These are phyloP conservation scores for Psammodynastes pulverulentus DNA, from an alignment of 2,113 vertebrate genomes.

Conservation along the genomic window DNA sequence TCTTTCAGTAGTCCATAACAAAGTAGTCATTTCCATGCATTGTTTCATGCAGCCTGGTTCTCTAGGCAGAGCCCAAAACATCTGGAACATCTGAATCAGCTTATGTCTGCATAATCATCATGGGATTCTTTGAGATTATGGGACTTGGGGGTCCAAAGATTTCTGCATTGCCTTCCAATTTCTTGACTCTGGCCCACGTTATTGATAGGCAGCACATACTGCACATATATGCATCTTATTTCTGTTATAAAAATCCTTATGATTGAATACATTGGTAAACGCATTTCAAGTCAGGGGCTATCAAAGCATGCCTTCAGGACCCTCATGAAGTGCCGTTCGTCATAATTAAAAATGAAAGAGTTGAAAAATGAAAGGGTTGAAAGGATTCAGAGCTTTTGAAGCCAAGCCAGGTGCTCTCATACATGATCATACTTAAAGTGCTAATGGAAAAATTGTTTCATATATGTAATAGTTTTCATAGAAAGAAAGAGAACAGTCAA, in stretches of 20 bases:
- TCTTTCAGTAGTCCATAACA: neutral
- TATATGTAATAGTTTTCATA: neutral
- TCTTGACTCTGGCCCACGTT: neutral
- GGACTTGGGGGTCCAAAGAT: neutral
- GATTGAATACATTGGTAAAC: neutral
- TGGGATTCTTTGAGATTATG: neutral
- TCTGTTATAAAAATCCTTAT: neutral
- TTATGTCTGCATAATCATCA: neutral
- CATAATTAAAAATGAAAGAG: neutral
- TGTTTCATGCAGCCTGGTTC: neutral
- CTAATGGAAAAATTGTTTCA: neutral
- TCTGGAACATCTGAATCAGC: neutral
- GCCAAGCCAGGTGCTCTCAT: neutral
- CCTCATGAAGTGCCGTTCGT: neutral
- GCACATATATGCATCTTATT: neutral
- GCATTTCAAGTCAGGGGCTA: neutral
- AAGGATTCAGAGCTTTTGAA: neutral
- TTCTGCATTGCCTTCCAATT: neutral
- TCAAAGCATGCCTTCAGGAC: neutral
- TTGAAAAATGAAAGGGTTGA: neutral
- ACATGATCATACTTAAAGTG: neutral
- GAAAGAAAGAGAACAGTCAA: neutral
- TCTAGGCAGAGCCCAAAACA: neutral
- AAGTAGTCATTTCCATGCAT: neutral
- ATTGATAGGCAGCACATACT: neutral